A percentile compares a stretch with the other conserved stretches of the same genome.
Evolutionary conservation across 2,888 invertebrate genomes (phyloP).

Genomic region (Leptinotarsa peninsularis): DNA sequence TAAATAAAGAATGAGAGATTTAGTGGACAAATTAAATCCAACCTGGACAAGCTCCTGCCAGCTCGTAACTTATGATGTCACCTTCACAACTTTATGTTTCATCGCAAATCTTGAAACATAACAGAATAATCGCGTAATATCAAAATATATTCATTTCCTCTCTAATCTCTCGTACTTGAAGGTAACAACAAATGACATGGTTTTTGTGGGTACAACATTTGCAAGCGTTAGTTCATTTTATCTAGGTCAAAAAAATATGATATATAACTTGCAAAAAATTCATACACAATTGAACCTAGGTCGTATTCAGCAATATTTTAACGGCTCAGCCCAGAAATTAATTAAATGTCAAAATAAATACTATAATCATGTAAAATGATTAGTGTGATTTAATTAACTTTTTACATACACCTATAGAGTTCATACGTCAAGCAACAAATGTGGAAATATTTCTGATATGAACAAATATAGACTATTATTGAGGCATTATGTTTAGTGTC

Average conservation of each 20-base stretch:
- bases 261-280: background rate
- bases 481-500: too few species aligned
- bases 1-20: background rate
- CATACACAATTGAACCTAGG: background rate
- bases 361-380: background rate
- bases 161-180: background rate
- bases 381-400: background rate
- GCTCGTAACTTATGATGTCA: background rate
- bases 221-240: background rate
- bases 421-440: too few species aligned
- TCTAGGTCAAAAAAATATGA: background rate
- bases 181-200: background rate
- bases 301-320: background rate
- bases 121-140: background rate
- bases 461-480: too few species aligned
- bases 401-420: background rate
- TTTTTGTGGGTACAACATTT: background rate
- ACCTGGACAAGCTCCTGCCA: conserved; percentile 1
- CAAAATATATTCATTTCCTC: background rate
- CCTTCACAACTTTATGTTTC: background rate
- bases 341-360: conserved; percentile 11
- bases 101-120: background rate
- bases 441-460: too few species aligned
- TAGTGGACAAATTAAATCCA: conserved; percentile 1
- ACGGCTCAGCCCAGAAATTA: background rate